Base-by-base conservation (phyloP, 2,113 vertebrate genomes). In the Collichthys lucidus region DNA sequence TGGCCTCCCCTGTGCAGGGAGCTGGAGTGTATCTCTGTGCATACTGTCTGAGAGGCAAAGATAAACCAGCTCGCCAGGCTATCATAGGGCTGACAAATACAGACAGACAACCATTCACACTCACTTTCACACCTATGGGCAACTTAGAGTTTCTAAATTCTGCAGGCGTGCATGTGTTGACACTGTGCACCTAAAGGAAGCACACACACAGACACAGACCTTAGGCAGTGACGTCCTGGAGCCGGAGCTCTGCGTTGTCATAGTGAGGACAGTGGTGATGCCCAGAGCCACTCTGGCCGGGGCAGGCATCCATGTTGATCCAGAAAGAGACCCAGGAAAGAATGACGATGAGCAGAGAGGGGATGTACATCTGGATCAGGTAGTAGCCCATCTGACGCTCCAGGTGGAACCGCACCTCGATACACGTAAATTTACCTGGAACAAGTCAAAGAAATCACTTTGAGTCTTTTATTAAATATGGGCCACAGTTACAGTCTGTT, bases 321-420 rank as follows among this genome's bases (percentile, higher is more conserved):
- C 92, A 93, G 75, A 93, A 93, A 0, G 98, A 99, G 40, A 99
- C 98, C 98, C 98, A 99, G 70, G 98, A 99, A 0, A 99, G 96
- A 70, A 99, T 99, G 61, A 93, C 92, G 4, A 93, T 93, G 81
- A 93, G 92, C 67, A 93, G 87, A 11, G 92, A 93, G 0, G 92
- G 92, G 74, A 93, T 93, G 79, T 93, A 93, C 92, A 93, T 92
- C 95, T 99, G 98, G 94, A 99, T 99, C 86, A 99, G 95, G 89
- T 99, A 99, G 92, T 99, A 99, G 35, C 98, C 98, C 98, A 99
- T 99, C 90, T 99, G 98, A 35, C 98, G 96, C 91, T 99, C 98
- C 63, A 99, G 96, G 90, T 98, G 98, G 90, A 99, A 99, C 42
- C 97, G 94, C 29, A 99, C 98, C 94, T 99, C 98, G 12, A 99